Evolutionary conservation across 2,797 vertebrate genomes (phyloP), one percentile per base, ranked within the genome.

Genomic region (Lateolabrax maculatus): DNA sequence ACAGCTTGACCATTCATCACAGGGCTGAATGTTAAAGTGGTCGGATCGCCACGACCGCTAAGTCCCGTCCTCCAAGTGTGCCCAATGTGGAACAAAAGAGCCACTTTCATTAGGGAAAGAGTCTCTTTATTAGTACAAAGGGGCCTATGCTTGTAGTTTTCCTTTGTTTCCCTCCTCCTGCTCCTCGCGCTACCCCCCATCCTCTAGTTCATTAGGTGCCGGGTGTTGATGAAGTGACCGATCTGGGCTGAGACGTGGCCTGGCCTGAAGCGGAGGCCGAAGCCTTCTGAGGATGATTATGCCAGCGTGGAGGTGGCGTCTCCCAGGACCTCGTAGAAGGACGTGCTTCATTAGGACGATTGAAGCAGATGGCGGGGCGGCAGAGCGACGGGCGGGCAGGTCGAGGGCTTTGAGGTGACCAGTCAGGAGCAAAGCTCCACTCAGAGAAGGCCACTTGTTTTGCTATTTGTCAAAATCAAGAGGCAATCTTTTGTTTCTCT

Each of bases 1-100:
- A 89, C 27, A 2, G 27, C 75, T 81, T 41, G 53, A 83, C 74
- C 81, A 80, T 92, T 90, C 80, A 86, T 92, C 83, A 91, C 57
- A 6, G 56, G 64, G 78, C 80, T 71, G 84, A 88, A 90, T 83
- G 80, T 83, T 84, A 76, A 80, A 90, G 84, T 86, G 87, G 85
- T 85, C 83, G 52, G 68, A 67, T 49, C 15, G 9, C 27, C 66
- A 70, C 52, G 29, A 71, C 80, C 39, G 39, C 62, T 55, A 9
- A 81, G 81, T 55, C 74, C 19, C 1, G n/a, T 80, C 77, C 63
- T 80, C 66, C 31, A 63, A 75, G 73, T 55, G 79, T 8, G 43
- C 48, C 51, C 65, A 23, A 10, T 52, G 44, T 48, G 48, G 64
- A 87, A 86, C 82, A 86, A 88, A 88, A 78, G 60, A 79, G 57